phyloP scores from a whole-genome alignment of 2,797 vertebrate species.

The Coilia nasus region DNA sequence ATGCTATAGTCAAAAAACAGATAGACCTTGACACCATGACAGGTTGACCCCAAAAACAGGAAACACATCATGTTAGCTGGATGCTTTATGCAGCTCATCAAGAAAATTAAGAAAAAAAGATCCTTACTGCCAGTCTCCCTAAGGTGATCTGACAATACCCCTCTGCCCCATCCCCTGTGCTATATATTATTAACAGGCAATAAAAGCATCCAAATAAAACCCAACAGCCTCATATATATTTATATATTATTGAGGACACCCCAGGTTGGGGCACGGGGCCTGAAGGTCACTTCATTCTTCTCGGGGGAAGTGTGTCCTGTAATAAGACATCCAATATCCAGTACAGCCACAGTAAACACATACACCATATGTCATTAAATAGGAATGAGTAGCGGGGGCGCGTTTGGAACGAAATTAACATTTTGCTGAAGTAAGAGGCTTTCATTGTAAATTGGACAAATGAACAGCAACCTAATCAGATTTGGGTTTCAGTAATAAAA shows the following conservation, averaged over 20 bases:
- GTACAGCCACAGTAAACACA: not conserved
- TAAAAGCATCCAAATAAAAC: slow-evolving; percentile 69
- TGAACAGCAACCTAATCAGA: slow-evolving; percentile 3
- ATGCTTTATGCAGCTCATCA: not conserved
- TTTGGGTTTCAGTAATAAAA: slow-evolving; percentile 11
- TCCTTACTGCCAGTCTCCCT: slow-evolving; percentile 47
- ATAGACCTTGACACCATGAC: not conserved
- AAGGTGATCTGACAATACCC: slow-evolving; percentile 55
- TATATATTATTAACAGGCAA: slow-evolving; percentile 71
- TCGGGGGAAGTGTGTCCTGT: slow-evolving; percentile 24
- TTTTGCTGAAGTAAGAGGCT: slow-evolving; percentile 2
- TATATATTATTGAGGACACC: slow-evolving; percentile 59
- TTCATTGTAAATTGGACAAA: not conserved
- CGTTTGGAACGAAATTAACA: not conserved
- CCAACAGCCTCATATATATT: slow-evolving; percentile 64
- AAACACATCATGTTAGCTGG: not conserved
- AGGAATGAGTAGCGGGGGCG: not conserved
- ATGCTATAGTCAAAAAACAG: not conserved
- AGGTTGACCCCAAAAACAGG: not conserved
- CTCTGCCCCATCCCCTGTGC: slow-evolving; percentile 48
- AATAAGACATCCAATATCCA: slow-evolving; percentile 34
- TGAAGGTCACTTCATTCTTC: slow-evolving; percentile 58
- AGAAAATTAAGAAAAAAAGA: slow-evolving; percentile 23
- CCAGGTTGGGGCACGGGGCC: slow-evolving; percentile 36
- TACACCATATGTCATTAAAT: not conserved